Base-by-base conservation (phyloP, 2,888 invertebrate species). In the Lepeophtheirus nordmannii region DNA sequence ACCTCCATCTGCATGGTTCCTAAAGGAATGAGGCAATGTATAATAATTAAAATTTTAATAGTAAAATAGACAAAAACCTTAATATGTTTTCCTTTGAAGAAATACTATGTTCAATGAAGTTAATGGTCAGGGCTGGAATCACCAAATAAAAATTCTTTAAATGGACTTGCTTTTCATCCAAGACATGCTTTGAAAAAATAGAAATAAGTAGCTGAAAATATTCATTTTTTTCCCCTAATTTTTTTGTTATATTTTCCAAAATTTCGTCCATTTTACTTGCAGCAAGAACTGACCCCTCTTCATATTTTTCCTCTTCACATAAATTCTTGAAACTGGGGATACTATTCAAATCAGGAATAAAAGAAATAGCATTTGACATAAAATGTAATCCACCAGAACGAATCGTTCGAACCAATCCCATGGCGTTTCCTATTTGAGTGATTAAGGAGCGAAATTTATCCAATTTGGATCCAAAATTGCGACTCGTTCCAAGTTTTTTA, bases 361-460 rank as follows among this genome's bases (percentile, higher is more conserved):
- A 96, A 30, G 88, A 83, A 53, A 90, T 87, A 0, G 92, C 89
- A 74, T 89, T 87, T 10, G 91, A 87, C 73, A 90, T 87, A 71
- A 90, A 90, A 74, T 94, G 88, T 58, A 93, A 81, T 7, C 92
- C 91, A 20, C 96, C 97, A 0, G 94, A 90, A 65, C 92, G 82
- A 67, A 98, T 86, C 78, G 96, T 83, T 62, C 97, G 82, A 7
- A 98, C 88, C 74, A 94, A 96, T 1, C 94, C 96, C 82, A 97
- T 85, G 0, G 93, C 91, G 77, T 96, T 96, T 17, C 83, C 82
- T 72, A 97, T 92, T 74, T 96, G 90, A 62, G 89, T 89, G 66
- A 98, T 87, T 8, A 96, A 80, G 70, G 86, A 85, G 56, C 97
- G 80, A 75, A 97, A 96, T 71, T 91, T 82, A 77, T 97, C 97